Base-by-base conservation (phyloP, 1,140 invertebrate genomes). In the Plectrocnemia conspersa region DNA sequence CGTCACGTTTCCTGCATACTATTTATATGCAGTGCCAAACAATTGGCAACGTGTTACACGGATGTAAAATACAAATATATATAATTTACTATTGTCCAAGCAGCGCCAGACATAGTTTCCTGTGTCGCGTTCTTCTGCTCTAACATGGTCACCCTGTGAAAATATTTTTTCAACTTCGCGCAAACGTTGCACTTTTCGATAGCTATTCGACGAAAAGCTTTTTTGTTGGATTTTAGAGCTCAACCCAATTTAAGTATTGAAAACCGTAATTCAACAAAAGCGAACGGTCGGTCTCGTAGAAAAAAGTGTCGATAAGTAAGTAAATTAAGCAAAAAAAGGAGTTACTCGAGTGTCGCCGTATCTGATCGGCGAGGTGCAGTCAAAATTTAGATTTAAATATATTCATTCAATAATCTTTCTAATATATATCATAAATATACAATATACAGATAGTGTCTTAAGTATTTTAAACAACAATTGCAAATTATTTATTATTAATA, bases 241-340 rank as follows among this genome's bases (percentile, higher is more conserved):
- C 22, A 45, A 45, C 42, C 25, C 22, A 24, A 48, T 48, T 48
- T 48, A 4, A 22, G 2, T 35, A 19, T 48, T n/a, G 23, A 48
- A 48, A 48, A 48, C 29, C 29, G 46, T 48, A 35, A 48, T 48
- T 46, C 29, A 27, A 48, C 33, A 23, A 48, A 48, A 16, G 42
- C 24, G 19, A 13, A 3, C 22, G 10, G 32, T n/a, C 18, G 25
- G 23, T 44, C 41, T 19, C n/a, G 3, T n/a, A n/a, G 41, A 24
- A 44, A 46, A 46, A 46, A 46, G 25, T 23, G 18, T 13, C 24
- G 42, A 23, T 19, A 24, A 46, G 23, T 46, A 27, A 46, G 42
- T 46, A 46, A 29, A 46, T 46, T 27, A 46, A 46, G 32, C 16
- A 46, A 44, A 44, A 44, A 44, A 18, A 5, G 41, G 10, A 4